phyloP scores from a whole-genome alignment of 2,113 vertebrate species.

The Haplochromis burtoni region DNA sequence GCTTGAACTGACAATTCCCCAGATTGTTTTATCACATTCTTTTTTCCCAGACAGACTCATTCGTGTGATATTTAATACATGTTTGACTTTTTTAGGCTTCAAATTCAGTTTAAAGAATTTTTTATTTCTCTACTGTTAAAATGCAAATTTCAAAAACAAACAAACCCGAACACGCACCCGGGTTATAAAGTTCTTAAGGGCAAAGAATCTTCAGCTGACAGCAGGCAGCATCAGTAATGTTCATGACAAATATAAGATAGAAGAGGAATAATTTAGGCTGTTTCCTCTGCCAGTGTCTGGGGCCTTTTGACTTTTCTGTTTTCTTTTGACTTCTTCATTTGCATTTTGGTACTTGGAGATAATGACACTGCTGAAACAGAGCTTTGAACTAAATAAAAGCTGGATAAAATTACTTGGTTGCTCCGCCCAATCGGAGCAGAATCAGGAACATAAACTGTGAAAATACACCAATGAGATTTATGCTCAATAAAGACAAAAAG shows the following conservation, averaged over 20 bases:
- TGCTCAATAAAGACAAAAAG: background rate
- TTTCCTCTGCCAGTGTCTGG: background rate
- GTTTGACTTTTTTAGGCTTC: background rate
- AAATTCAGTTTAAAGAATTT: background rate
- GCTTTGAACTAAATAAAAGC: background rate
- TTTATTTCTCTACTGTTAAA: background rate
- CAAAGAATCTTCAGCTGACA: background rate
- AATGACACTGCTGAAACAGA: background rate
- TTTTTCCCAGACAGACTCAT: background rate
- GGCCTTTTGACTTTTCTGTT: background rate
- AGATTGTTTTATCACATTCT: background rate
- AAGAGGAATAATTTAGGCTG: background rate
- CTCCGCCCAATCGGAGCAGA: background rate
- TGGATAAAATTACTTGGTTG: background rate
- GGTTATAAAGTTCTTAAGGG: background rate
- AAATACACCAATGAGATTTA: background rate
- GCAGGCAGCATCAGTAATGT: background rate
- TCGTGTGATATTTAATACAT: background rate
- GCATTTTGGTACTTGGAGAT: background rate
- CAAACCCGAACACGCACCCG: fast-evolving
- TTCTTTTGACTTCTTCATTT: background rate
- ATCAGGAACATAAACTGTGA: background rate
- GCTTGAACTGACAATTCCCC: background rate
- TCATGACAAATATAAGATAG: background rate
- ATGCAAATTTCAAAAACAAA: background rate